These are phyloP conservation scores for Chanos chanos DNA, from an alignment of 2,797 vertebrate genomes.

Conservation along the genomic window DNA sequence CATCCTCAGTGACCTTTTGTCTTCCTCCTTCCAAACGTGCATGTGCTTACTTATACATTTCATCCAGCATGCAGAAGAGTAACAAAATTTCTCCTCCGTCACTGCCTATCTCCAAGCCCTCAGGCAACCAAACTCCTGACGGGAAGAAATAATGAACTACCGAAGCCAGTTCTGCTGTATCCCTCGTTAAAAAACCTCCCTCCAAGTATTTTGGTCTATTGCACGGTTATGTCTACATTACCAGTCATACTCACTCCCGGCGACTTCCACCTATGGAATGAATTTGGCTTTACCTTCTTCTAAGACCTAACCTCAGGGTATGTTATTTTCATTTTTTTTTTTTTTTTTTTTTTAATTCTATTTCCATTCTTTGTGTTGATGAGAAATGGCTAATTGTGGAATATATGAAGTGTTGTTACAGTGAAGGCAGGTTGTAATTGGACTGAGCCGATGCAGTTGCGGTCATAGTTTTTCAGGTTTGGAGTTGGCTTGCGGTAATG, in stretches of 20 bases:
- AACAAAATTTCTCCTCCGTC: neutral
- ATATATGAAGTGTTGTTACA: conserved; percentile 10
- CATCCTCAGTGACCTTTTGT: too few species aligned
- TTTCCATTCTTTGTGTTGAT: conserved; percentile 20
- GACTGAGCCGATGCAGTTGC: neutral
- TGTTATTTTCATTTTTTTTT: neutral
- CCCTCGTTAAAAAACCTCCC: conserved; percentile 7
- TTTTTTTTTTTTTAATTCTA: conserved; percentile 5
- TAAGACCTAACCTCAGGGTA: conserved; percentile 1
- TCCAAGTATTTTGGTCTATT: conserved; percentile 3
- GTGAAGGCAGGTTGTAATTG: conserved; percentile 13
- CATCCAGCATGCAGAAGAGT: neutral
- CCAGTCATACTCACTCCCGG: neutral
- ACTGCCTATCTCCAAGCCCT: neutral
- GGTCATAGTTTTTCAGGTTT: neutral
- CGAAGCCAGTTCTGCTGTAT: neutral
- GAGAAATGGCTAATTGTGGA: conserved; percentile 15
- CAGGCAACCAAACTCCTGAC: conserved; percentile 1
- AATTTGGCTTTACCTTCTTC: neutral
- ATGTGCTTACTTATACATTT: too few species aligned
- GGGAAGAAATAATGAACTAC: conserved; percentile 7
- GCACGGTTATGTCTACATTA: conserved; percentile 2
- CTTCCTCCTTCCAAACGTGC: too few species aligned
- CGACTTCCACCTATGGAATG: conserved; percentile 16
- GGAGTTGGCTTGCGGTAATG: conserved; percentile 26